Conservation (phyloP, 35 echinoderm and acorn worm genomes). For the Hemicentrotus pulcherrimus region DNA sequence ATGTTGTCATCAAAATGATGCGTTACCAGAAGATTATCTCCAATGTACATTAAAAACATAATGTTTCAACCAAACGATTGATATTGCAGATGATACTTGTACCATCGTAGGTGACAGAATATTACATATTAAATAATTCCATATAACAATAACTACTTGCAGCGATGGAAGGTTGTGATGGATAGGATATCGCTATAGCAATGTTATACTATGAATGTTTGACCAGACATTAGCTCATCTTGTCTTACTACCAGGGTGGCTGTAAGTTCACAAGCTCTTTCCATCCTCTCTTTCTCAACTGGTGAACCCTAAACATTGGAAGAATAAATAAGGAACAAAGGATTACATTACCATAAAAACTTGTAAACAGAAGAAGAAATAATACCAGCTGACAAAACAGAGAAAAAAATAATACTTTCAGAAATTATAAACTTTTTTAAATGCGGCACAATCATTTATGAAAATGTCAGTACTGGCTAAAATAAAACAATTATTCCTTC, state of each 20-base stretch:
- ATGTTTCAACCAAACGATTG: too few relatives aligned
- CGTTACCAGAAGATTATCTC: too few relatives aligned
- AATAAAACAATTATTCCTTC: too few relatives aligned
- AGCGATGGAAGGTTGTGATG: background rate
- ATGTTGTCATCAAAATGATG: background rate
- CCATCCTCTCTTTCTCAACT: background rate
- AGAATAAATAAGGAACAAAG: background rate
- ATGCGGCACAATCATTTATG: background rate
- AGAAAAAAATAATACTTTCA: background rate
- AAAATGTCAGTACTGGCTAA: background rate
- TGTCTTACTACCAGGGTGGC: background rate
- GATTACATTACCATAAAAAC: background rate
- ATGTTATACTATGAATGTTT: conserved; percentile 20
- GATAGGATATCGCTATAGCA: background rate
- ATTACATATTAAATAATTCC: background rate
- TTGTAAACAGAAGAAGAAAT: background rate
- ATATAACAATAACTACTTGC: background rate
- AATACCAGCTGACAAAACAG: background rate
- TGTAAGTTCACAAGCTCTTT: conserved; percentile 2
- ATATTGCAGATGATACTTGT: too few relatives aligned
- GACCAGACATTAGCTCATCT: conserved; percentile 20
- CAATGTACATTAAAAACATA: too few relatives aligned
- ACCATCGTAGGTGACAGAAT: background rate
- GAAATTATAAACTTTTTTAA: background rate
- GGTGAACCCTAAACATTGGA: background rate